Base-by-base conservation (phyloP, 1,140 invertebrate species). In the Diachasmimorpha longicaudata region DNA sequence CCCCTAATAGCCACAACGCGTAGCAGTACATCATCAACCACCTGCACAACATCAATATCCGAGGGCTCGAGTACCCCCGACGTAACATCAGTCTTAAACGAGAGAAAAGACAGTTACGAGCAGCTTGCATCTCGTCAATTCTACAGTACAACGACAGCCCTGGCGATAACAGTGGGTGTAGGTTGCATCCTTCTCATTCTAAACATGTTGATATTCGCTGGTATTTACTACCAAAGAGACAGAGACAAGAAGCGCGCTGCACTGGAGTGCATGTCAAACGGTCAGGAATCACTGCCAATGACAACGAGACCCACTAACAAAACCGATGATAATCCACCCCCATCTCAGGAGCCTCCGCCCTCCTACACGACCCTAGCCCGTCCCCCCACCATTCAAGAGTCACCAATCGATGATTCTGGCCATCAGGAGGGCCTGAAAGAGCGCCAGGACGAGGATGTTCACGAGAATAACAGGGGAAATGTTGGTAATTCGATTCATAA, bases 91-190 rank as follows among this genome's bases (percentile, higher is more conserved):
- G 84, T 88, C 31, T 75, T 89, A 23, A 84, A 85, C 75, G 88
- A 87, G 55, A 89, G 87, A 5, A 86, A 89, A 9, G 89, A 89
- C 69, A 90, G 91, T 52, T 85, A 85, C 0, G 90, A 91, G 79
- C 85, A 89, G 75, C 76, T 91, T 16, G 88, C 91, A 0, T 90
- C 91, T 0, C 82, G 90, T 4, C 90, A 91, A 76, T 93, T 92
- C 79, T 92, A 92, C 81, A 92, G 91, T 79, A 95, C 95, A 79
- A 95, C 94, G 0, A 94, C 95, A 0, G 95, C 95, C 9, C 90
- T 97, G n/a, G 94, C 93, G 13, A 93, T 97, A n/a, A 97, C 95
- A 0, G 94, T 97, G 13, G 95, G 95, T 0, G 93, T 97, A 19
- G 96, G 96, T 0, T 96, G 95, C 83, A 94, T 95, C 55, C 91